Conservation (phyloP, 2,888 invertebrate species). For the Argynnis bischoffii region DNA sequence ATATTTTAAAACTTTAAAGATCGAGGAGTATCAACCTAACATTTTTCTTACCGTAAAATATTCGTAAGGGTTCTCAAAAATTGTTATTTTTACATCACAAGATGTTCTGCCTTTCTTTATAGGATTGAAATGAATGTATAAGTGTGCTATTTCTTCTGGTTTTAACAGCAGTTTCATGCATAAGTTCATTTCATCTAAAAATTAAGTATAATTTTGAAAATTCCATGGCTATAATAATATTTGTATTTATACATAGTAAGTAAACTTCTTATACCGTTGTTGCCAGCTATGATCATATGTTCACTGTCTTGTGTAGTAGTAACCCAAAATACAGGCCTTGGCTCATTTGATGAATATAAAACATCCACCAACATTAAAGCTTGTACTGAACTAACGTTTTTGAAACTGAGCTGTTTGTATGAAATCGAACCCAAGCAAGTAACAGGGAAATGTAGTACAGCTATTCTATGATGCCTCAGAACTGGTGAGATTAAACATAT, state of each 20-base stretch:
- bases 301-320: conserved; percentile 47
- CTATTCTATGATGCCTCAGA: conserved; percentile 53
- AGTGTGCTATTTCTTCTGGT: conserved; percentile 55
- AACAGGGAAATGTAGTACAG: conserved; percentile 61
- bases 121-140: conserved; percentile 64
- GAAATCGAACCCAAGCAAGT: conserved; percentile 70
- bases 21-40: not conserved
- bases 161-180: conserved; percentile 51
- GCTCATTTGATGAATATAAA: conserved; percentile 50
- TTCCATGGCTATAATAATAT: not conserved
- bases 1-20: not conserved
- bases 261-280: conserved; percentile 49
- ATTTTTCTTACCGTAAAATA: conserved; percentile 60
- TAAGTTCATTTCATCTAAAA: conserved; percentile 55
- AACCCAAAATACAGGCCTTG: conserved; percentile 65
- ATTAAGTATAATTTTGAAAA: not conserved
- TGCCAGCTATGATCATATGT: conserved; percentile 49
- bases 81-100: conserved; percentile 64
- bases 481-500: conserved; percentile 59
- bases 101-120: conserved; percentile 59
- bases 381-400: conserved; percentile 64
- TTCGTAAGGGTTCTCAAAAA: conserved; percentile 70
- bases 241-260: not conserved
- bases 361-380: conserved; percentile 55
- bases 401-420: conserved; percentile 57